These are phyloP conservation scores for Ictalurus punctatus DNA, from an alignment of 2,113 vertebrate species.

Conservation along the genomic window DNA sequence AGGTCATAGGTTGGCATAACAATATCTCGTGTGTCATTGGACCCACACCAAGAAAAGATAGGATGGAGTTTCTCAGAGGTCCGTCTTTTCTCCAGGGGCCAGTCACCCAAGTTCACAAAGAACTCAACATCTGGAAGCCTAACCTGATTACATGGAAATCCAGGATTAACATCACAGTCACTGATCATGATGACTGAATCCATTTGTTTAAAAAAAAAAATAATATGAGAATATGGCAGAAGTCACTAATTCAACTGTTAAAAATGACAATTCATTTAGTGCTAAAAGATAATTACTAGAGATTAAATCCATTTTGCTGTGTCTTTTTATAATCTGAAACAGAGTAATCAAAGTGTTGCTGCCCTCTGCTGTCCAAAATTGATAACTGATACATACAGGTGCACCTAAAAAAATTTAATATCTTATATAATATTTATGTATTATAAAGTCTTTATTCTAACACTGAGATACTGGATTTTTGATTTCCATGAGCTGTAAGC, in stretches of 20 bases:
- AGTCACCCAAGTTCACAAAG: conserved; percentile 97
- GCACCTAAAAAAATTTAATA: no score
- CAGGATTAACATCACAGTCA: neutral
- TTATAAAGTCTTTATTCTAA: no score
- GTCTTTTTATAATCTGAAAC: neutral
- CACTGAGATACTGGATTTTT: no score
- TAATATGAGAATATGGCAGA: neutral
- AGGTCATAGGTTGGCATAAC: conserved; percentile 98
- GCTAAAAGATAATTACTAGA: neutral
- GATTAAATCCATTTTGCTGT: neutral
- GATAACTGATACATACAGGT: neutral
- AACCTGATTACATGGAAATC: conserved; percentile 74
- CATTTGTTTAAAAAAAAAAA: neutral
- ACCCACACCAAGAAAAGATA: conserved; percentile 98
- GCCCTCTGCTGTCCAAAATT: conserved; percentile 14
- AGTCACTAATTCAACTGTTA: neutral
- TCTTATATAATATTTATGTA: no score
- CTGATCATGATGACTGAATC: neutral
- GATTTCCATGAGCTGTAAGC: no score
- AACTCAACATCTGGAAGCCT: conserved; percentile 91
- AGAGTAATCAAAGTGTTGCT: neutral
- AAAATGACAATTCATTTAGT: neutral
- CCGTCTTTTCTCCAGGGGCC: conserved; percentile 95
- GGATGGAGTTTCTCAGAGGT: conserved; percentile 79
- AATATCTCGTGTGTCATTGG: conserved; percentile 88